Percentiles rank a stretch among this genome's conserved stretches.
phyloP scores from a whole-genome alignment of 2,797 vertebrate genomes.

The Anabacerthia variegaticeps region DNA sequence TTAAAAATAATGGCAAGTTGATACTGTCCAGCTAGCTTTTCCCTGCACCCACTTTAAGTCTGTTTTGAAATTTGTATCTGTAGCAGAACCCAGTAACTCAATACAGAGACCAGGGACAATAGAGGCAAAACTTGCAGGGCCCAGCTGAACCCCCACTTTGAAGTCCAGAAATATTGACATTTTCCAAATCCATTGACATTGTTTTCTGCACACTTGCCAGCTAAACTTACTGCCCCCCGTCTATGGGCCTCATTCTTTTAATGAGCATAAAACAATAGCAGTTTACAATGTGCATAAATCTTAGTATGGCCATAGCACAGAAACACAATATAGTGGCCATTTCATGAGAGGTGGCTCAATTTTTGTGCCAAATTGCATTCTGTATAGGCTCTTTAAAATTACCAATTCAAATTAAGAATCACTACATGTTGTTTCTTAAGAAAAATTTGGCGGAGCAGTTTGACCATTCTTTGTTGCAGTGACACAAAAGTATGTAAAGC shows the following conservation, averaged over 20 bases:
- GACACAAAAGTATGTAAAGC: neutral
- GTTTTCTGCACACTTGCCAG: neutral
- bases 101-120: neutral
- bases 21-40: neutral
- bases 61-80: neutral
- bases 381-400: neutral
- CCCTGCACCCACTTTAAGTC: neutral
- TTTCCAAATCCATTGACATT: constrained; percentile 19
- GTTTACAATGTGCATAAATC: constrained; percentile 20
- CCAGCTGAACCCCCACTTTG: neutral
- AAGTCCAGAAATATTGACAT: neutral
- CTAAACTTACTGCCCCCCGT: neutral
- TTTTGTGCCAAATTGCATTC: neutral
- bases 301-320: neutral
- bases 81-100: neutral
- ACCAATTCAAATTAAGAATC: neutral
- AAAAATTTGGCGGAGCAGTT: neutral
- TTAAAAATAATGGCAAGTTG: neutral
- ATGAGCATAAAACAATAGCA: constrained; percentile 2
- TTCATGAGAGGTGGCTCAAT: neutral
- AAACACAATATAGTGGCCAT: neutral
- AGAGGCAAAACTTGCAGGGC: neutral
- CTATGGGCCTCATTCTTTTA: neutral
- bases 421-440: neutral
- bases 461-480: neutral